phyloP scores from a whole-genome alignment of 2,113 vertebrate species.

The Polypterus bichir region DNA sequence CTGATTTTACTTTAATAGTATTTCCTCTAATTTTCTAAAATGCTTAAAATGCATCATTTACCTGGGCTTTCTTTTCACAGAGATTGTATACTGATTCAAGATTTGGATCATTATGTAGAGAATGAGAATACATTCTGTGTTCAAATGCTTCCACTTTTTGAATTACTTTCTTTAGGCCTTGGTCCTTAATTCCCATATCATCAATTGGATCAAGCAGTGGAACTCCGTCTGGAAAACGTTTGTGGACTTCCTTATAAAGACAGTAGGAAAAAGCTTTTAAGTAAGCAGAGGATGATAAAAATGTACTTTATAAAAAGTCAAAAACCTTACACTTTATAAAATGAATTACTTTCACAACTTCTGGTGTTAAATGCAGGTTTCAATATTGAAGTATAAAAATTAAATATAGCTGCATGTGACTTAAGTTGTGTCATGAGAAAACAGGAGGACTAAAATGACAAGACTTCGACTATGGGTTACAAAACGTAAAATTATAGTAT shows the following conservation, averaged over 20 bases:
- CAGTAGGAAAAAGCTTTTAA: neutral
- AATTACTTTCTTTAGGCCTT: conserved; percentile 83
- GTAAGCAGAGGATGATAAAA: too few relatives aligned
- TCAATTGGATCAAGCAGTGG: conserved; percentile 85
- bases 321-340: neutral
- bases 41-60: conserved; percentile 29
- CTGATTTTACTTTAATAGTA: too few relatives aligned
- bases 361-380: too few relatives aligned
- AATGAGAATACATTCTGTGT: conserved; percentile 91
- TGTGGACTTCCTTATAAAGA: conserved; percentile 77
- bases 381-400: too few relatives aligned
- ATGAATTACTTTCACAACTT: too few relatives aligned
- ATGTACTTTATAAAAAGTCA: too few relatives aligned
- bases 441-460: too few relatives aligned
- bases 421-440: too few relatives aligned
- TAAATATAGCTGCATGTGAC: too few relatives aligned
- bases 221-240: conserved; percentile 84
- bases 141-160: conserved; percentile 96
- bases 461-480: too few relatives aligned
- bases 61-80: conserved; percentile 92
- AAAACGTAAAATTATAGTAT: too few relatives aligned
- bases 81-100: conserved; percentile 77
- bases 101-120: conserved; percentile 82
- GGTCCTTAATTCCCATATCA: conserved; percentile 95
- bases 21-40: too few relatives aligned